Conservation (phyloP, 2,113 vertebrate genomes). For the Eira barbara region DNA sequence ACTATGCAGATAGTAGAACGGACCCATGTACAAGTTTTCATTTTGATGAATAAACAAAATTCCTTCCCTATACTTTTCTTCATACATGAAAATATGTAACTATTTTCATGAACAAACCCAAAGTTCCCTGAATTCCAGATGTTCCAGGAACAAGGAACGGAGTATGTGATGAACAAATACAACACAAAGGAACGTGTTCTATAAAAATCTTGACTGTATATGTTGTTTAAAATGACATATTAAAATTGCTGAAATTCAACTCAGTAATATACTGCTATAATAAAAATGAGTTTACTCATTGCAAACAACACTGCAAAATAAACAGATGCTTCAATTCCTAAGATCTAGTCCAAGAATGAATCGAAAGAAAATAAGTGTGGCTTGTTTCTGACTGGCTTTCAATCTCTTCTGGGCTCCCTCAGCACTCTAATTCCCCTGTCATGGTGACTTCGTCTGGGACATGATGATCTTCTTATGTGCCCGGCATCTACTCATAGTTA, state of each 20-base stretch:
- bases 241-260: not conserved
- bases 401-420: not conserved
- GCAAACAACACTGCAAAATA: not conserved
- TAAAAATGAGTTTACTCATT: not conserved
- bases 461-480: not conserved
- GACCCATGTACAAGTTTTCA: not conserved
- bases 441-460: not conserved
- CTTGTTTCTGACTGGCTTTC: not conserved
- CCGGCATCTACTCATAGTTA: not conserved
- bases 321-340: not conserved
- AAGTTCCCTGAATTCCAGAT: not conserved
- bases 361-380: not conserved
- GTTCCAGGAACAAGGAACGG: not conserved
- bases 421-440: not conserved
- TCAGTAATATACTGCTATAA: not conserved
- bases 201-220: not conserved
- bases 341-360: not conserved
- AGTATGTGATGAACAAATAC: not conserved
- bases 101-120: not conserved
- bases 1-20: not conserved
- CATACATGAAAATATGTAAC: not conserved
- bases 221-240: not conserved
- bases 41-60: not conserved
- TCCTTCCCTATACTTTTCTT: not conserved
- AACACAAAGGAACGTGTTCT: not conserved